Evolutionary conservation across 1,140 invertebrate species (phyloP).

Genomic region (Lordiphosa clarofinis): DNA sequence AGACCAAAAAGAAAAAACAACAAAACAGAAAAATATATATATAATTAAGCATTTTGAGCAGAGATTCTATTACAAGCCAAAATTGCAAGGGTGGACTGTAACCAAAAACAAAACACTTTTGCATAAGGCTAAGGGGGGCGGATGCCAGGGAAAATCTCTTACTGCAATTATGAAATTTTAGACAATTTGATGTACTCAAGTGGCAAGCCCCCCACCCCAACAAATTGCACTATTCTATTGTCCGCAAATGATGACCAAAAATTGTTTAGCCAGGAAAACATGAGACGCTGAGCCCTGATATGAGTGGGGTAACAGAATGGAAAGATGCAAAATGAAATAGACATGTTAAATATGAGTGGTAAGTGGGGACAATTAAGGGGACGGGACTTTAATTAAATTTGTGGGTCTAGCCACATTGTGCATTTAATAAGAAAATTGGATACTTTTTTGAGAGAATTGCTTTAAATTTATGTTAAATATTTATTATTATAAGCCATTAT

Average conservation of each 20-base stretch:
- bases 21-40: slow-evolving; percentile 8
- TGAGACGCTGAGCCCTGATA: slow-evolving; percentile 38
- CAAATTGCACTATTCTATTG: slow-evolving; percentile 3
- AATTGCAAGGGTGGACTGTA: not conserved
- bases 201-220: slow-evolving; percentile 6
- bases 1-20: slow-evolving; percentile 17
- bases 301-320: not conserved
- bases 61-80: slow-evolving; percentile 15
- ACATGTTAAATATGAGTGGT: slow-evolving; percentile 7
- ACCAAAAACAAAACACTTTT: slow-evolving; percentile 1
- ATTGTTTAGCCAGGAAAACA: slow-evolving; percentile 35
- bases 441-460: slow-evolving; percentile 10
- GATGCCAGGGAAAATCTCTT: slow-evolving; percentile 31
- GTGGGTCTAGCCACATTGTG: no score
- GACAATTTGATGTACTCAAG: slow-evolving; percentile 40
- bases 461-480: no score
- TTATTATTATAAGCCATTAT: no score
- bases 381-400: slow-evolving; percentile 4
- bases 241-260: slow-evolving; percentile 21
- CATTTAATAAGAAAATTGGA: slow-evolving; percentile 37
- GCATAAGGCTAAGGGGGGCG: no score
- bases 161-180: slow-evolving; percentile 54
- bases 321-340: slow-evolving; percentile 6
- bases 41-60: slow-evolving; percentile 34
- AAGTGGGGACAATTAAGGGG: not conserved